These are phyloP conservation scores for Clarias fuscus DNA, from an alignment of 2,797 vertebrate genomes.

Conservation along the genomic window DNA sequence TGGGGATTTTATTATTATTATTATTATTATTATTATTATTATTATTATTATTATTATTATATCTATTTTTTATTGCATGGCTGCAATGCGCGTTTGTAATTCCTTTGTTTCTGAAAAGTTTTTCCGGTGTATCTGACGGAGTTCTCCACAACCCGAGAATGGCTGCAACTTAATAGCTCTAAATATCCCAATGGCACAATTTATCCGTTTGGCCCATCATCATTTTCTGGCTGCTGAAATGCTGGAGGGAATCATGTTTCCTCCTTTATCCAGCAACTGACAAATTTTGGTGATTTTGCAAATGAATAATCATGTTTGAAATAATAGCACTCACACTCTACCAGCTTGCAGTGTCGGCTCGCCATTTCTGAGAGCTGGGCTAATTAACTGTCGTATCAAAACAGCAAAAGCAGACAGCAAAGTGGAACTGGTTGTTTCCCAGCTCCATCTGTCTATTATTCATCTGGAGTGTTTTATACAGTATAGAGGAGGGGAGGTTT, in stretches of 20 bases:
- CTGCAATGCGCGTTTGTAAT: not conserved
- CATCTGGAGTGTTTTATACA: not conserved
- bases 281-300: not conserved
- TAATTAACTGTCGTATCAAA: slow-evolving; percentile 16
- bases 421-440: not conserved
- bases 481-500: not conserved
- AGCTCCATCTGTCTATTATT: not conserved
- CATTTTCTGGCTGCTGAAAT: not conserved
- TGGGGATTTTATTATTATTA: too few relatives aligned
- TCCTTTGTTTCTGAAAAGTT: not conserved
- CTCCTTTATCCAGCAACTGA: not conserved
- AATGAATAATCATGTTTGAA: slow-evolving; percentile 21
- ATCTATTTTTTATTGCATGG: not conserved
- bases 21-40: too few relatives aligned
- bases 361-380: not conserved
- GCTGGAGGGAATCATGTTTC: not conserved
- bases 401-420: not conserved
- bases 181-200: not conserved
- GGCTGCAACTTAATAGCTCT: not conserved
- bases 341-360: not conserved
- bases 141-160: not conserved
- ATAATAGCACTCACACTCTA: not conserved
- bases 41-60: too few relatives aligned
- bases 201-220: not conserved
- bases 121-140: not conserved